A percentile compares a stretch with the other conserved stretches of the same genome.
These are phyloP conservation scores for Pogonophryne albipinna DNA, from an alignment of 2,797 vertebrate species.

Conservation along the genomic window DNA sequence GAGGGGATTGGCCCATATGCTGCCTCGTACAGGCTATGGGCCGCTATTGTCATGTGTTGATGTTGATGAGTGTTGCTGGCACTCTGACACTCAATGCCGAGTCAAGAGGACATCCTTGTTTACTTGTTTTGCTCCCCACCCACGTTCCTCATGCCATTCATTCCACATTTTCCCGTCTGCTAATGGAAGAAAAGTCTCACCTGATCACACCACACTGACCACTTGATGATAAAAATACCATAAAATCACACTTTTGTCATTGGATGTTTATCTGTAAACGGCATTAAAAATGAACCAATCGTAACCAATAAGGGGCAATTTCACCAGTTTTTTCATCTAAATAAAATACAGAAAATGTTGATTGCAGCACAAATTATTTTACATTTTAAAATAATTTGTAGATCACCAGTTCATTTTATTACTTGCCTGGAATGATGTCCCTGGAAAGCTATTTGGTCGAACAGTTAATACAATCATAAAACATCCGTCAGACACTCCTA, in stretches of 20 bases:
- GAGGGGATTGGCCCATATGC: constrained; percentile 24
- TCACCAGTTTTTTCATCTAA: background rate
- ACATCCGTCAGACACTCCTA: constrained; percentile 17
- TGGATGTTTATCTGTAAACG: background rate
- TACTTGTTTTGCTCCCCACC: constrained; percentile 24
- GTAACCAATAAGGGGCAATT: background rate
- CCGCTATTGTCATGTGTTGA: constrained; percentile 47
- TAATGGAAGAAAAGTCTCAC: constrained; percentile 24
- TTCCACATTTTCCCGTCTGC: constrained; percentile 8
- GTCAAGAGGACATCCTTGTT: constrained; percentile 69
- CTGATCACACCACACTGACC: background rate
- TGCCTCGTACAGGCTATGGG: constrained; percentile 6
- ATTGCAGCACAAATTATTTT: background rate
- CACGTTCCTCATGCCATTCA: background rate
- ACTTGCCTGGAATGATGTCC: background rate
- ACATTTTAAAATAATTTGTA: background rate
- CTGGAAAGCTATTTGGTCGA: background rate
- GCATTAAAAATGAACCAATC: constrained; percentile 8
- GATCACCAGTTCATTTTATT: background rate
- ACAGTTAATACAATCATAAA: constrained; percentile 34
- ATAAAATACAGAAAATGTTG: background rate
- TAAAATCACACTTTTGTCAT: constrained; percentile 28
- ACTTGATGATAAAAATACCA: constrained; percentile 13
- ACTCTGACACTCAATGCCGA: constrained; percentile 29
- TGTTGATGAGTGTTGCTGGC: constrained; percentile 50